These are phyloP conservation scores for Hanleya hanleyi DNA, from an alignment of 2,888 invertebrate species.

Conservation along the genomic window DNA sequence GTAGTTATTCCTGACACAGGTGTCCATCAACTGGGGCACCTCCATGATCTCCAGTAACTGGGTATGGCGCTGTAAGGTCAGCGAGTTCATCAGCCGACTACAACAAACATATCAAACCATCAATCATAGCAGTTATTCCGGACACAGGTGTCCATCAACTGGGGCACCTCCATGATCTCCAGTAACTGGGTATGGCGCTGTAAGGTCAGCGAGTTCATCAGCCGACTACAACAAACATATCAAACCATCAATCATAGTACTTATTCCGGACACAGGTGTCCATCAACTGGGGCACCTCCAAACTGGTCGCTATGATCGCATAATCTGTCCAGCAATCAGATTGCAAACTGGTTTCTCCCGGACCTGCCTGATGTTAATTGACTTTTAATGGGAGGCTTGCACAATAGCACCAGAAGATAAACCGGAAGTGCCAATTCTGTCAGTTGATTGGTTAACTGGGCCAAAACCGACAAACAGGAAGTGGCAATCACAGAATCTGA, in stretches of 20 bases:
- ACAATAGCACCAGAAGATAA: no score
- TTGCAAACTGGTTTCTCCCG: no score
- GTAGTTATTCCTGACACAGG: conserved; percentile 90
- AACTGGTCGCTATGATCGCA: no score
- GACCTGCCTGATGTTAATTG: no score
- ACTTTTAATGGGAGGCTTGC: no score
- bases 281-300: conserved; percentile 94
- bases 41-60: conserved; percentile 92
- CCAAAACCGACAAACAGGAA: no score
- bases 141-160: conserved; percentile 92
- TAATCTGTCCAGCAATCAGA: no score
- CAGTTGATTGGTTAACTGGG: no score
- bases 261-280: conserved; percentile 91
- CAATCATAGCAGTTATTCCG: conserved; percentile 93
- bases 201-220: conserved; percentile 82
- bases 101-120: no score
- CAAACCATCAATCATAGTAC: no score
- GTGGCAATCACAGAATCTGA: no score
- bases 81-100: conserved; percentile 80
- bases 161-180: conserved; percentile 92
- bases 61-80: conserved; percentile 87
- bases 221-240: conserved; percentile 75
- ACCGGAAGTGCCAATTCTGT: no score
- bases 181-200: conserved; percentile 90
- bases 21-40: conserved; percentile 92